Base-by-base conservation (phyloP, 2,113 vertebrate species). In the Amblyopsis rosae region DNA sequence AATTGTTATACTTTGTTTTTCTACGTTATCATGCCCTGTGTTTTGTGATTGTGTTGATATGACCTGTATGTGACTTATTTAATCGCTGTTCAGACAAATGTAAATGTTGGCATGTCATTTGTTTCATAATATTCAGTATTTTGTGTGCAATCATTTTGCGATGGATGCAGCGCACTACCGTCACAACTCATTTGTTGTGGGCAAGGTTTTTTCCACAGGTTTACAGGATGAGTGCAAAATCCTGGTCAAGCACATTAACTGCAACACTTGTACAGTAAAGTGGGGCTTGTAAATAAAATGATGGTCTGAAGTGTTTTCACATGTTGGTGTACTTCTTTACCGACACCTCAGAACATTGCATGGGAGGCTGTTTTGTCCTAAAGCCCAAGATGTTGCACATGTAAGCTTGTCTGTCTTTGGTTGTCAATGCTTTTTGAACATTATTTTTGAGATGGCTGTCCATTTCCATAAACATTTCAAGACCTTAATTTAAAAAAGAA, bases 241-340 rank as follows among this genome's bases (percentile, higher is more conserved):
- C 70, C 74, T 88, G 77, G 83, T 84, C 72, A 85, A 85, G 78
- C 82, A 85, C 84, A 85, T 83, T 76, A 82, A 84, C 82, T 86
- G 81, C 87, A 83, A 82, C 81, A 82, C 80, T 74, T 92, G 90
- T 92, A 92, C 85, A 89, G 80, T 86, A 75, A 71, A 82, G 76
- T 85, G 87, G 89, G 88, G 76, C 87, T 89, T 90, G 87, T 90
- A 81, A 92, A 92, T 92, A 92, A 92, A 92, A 84, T 76, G 63
- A 85, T 83, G 83, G 80, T 91, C 77, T 87, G 84, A 90, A 89
- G 85, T 88, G 79, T 91, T 67, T 74, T 84, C 76, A 81, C 62
- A 87, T 89, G 82, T 87, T 80, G 80, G 83, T 81, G 86, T 90
- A 80, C 89, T 88, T 90, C 68, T 91, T 90, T 87, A 76, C 75